Evolutionary conservation across 1,140 invertebrate species (phyloP), one percentile per base, ranked within the genome.

Genomic region (Alviniconcha marisindica): DNA sequence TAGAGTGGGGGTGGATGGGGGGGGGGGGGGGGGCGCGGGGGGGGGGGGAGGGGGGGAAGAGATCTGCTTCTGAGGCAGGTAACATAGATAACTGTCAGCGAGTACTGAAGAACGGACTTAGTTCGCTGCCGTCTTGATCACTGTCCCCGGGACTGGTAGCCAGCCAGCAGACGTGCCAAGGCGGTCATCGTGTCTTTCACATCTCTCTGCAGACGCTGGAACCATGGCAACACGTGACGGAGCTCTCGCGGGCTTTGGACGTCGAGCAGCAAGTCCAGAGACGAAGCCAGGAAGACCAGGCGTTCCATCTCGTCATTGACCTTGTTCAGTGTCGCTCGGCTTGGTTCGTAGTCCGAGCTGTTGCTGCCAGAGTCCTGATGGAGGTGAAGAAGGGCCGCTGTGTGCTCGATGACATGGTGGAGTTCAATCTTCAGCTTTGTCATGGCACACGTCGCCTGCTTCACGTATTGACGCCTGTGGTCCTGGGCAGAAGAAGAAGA

Each of bases 361-460:
- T 21, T 21, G 10, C 21, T 7, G 5, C 63, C 24, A n/a, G n/a
- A n/a, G 56, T 60, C 18, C 7, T 14, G 14, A 2, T 60, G 63
- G 24, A 66, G 28, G 63, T 66, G 63, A 0, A 66, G 28, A 33
- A 66, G 18, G 15, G 63, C 63, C 3, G 63, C 63, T 10, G 28
- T 33, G 63, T 66, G 5, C 63, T 66, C 63, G 28, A 66, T 1
- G 28, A 66, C 63, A 18, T 66, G 12, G 31, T 66, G n/a, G 28
- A 66, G 63, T 33, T 66, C 63, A 28, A 66, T 33, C 63, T 66
- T 77, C 74, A 54, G 74, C 21, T 33, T 51, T 18, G 31, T 31
- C 44, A 77, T 77, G n/a, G 42, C n/a, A 0, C 24, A 2, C 12
- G 44, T 33, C n/a, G 28, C n/a, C 5, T 77, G 44, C 14, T 36